Evolutionary conservation across 2,888 invertebrate genomes (phyloP), one percentile per base, ranked within the genome.

Genomic region (Reticulitermes lucifugus): DNA sequence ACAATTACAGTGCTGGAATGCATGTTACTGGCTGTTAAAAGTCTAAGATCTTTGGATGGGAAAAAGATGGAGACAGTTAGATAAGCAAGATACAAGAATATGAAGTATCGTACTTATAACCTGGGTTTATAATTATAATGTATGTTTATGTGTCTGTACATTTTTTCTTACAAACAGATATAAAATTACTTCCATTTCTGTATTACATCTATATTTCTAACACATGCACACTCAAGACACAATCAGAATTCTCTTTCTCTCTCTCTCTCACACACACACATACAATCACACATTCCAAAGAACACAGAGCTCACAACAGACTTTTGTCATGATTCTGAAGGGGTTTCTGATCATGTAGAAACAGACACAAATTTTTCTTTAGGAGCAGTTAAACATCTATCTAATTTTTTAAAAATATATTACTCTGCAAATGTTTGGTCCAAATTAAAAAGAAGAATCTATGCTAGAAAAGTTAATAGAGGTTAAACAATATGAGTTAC

Each of bases 101-200:
- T 22, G 2, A 84, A 18, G 12, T 80, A 84, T 51, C 70, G 35
- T 35, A 35, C 35, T 35, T 80, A 80, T 80, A 77, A 22, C 43
- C 22, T 46, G 51, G 46, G 77, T 77, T 84, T 80, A 84, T 80
- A 60, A 82, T 77, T 85, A 83, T 84, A 75, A 41, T 81, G 43
- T 86, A 83, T 85, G 75, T 77, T 77, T 84, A 85, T 84, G 84
- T 83, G 71, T 86, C 84, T 86, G 86, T 86, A 86, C 86, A 86
- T 77, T 86, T 86, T 35, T 86, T 85, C 84, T 86, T 86, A 86
- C 86, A 86, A 86, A 86, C 83, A 86, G 86, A 86, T 86, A 86
- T 83, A 86, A 86, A 86, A 86, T 84, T 86, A 86, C 83, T 83
- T 86, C 71, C 79, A 85, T 83, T 79, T 84, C 51, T 85, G 46